Evolutionary conservation across 2,888 invertebrate genomes (phyloP), one percentile per base, ranked within the genome.

Genomic region (Amphimallon solstitiale): DNA sequence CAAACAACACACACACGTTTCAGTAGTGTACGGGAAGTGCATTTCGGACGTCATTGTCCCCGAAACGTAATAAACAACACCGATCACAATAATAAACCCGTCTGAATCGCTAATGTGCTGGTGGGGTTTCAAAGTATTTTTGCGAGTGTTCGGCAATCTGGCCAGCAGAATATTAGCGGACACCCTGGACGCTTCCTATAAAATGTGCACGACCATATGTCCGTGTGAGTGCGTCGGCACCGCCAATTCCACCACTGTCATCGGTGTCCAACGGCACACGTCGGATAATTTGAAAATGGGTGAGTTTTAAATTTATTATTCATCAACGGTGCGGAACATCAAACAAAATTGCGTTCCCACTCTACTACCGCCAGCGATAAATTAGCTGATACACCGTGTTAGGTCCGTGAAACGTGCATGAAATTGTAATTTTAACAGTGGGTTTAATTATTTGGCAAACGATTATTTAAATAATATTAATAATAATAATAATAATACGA

Each of bases 121-220:
- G 79, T 76, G 79, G 79, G 79, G 79, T 67, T 74, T 77, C 63
- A 76, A 76, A 72, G 79, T 80, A 70, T 78, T 78, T 71, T 76
- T 75, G 60, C 74, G 77, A 62, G 79, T 80, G 70, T 74, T 78
- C 63, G 75, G 73, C 68, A 81, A 81, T 74, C 72, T 81, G 68
- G 72, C 75, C 34, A 63, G 69, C 37, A 75, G 81, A 70, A 69
- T 78, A 49, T 73, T 71, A 52, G 69, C 72, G 43, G 78, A 80
- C 66, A 63, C 75, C 66, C 66, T 74, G 65, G 76, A 78, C 71
- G 73, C 70, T 15, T 71, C 70, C 40, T 77, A 78, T 65, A 77
- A 73, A 70, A 79, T 80, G 77, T 79, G 78, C 67, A 70, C 72
- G 35, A 52, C 52, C 10, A 35, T 51, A 14, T 56, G 56, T 40